Conservation (phyloP, 1,140 invertebrate species). For the Leptoteleia sp. region DNA sequence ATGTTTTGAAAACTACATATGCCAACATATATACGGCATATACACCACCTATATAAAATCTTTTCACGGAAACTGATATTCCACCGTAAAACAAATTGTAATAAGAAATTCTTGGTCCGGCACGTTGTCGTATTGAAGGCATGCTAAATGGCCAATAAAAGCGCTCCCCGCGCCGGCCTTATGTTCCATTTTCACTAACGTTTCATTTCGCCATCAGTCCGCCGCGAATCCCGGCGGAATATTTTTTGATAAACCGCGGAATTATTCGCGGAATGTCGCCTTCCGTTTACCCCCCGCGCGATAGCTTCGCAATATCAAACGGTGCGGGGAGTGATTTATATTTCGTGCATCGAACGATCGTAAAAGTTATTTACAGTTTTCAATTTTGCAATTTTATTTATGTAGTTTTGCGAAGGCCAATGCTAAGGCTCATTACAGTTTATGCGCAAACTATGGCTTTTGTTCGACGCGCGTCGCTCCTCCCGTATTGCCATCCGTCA, state of each 20-base stretch:
- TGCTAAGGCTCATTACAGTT: constrained; percentile 52
- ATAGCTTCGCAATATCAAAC: constrained; percentile 20
- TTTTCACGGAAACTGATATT: too few species aligned
- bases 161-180: too few species aligned
- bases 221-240: constrained; percentile 1
- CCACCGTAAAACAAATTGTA: too few species aligned
- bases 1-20: too few species aligned
- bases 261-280: constrained; percentile 31
- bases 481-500: constrained; percentile 40
- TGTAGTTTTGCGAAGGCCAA: constrained; percentile 54
- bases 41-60: too few species aligned
- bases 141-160: too few species aligned
- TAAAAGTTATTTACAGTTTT: constrained; percentile 52
- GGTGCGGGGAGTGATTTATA: constrained; percentile 36
- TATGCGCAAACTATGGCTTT: constrained; percentile 44
- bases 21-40: too few species aligned
- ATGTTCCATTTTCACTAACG: too few species aligned
- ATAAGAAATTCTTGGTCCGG: too few species aligned
- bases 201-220: too few species aligned
- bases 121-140: too few species aligned
- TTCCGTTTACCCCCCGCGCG: neutral
- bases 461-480: constrained; percentile 24
- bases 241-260: constrained; percentile 12
- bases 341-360: constrained; percentile 42
- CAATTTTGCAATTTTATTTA: constrained; percentile 48